These are phyloP conservation scores for Sphenopsis melanotis DNA, from an alignment of 2,797 vertebrate species.

Conservation along the genomic window DNA sequence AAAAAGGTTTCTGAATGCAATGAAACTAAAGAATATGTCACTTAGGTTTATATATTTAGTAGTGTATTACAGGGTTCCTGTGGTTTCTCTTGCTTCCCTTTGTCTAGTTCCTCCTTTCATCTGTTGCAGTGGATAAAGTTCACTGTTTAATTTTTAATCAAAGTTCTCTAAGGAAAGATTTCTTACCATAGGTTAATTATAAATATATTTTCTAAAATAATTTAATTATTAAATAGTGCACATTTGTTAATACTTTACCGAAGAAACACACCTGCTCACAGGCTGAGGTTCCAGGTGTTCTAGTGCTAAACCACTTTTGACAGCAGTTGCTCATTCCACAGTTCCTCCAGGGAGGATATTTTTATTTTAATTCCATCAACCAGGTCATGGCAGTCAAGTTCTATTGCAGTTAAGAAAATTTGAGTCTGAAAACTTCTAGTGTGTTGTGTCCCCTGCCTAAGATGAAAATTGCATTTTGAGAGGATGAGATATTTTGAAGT, in stretches of 20 bases:
- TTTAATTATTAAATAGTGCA: neutral
- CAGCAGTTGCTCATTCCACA: neutral
- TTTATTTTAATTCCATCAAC: neutral
- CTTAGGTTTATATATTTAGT: neutral
- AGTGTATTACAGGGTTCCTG: neutral
- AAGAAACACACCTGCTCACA: neutral
- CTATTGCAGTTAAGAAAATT: neutral
- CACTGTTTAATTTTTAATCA: neutral
- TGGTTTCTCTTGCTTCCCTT: neutral
- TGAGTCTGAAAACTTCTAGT: neutral
- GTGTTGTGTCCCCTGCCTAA: fast-evolving
- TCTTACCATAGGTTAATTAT: neutral
- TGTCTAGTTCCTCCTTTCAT: neutral
- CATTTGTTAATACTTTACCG: neutral
- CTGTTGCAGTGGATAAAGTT: neutral
- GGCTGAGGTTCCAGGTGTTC: neutral
- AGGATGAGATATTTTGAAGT: neutral
- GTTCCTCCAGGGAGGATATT: neutral
- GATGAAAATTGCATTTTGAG: neutral
- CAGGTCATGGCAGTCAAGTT: neutral
- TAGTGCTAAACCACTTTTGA: neutral
- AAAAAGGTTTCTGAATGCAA: neutral
- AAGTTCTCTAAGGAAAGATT: neutral
- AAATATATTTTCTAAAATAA: neutral
- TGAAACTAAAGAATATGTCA: neutral